Percentiles rank a stretch among this genome's conserved stretches.
These are phyloP conservation scores for Harpalus rufipes DNA, from an alignment of 2,888 invertebrate species.

Conservation along the genomic window DNA sequence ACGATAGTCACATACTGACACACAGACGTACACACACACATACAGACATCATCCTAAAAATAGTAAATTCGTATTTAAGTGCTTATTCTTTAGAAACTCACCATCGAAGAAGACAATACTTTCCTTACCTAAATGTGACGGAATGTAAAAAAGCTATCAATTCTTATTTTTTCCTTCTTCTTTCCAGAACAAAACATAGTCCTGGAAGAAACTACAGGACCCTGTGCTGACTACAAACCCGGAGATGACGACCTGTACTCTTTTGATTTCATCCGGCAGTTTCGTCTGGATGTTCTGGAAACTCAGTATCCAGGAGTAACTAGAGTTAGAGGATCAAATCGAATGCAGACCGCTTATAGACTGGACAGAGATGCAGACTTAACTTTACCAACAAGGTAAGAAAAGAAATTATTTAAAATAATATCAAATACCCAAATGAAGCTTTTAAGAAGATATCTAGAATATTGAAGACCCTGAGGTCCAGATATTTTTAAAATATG, in stretches of 20 bases:
- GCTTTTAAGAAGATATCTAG: too few species aligned
- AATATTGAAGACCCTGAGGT: too few species aligned
- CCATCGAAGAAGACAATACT: too few species aligned
- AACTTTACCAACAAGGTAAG: conserved; percentile 85
- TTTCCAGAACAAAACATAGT: conserved; percentile 69
- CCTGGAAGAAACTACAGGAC: conserved; percentile 74
- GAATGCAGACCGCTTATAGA: conserved; percentile 89
- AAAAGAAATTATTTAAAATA: not conserved
- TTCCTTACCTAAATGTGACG: too few species aligned
- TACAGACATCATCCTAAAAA: too few species aligned
- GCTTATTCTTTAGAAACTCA: too few species aligned
- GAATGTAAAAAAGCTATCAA: not conserved
- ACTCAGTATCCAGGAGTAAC: conserved; percentile 83
- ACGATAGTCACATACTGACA: too few species aligned
- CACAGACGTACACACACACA: too few species aligned
- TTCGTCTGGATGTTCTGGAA: conserved; percentile 83
- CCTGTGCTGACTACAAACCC: conserved; percentile 80
- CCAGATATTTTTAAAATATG: too few species aligned
- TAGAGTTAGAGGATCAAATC: conserved; percentile 86
- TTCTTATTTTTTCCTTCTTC: conserved; percentile 45
- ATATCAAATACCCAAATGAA: too few species aligned
- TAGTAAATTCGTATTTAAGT: too few species aligned
- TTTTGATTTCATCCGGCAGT: conserved; percentile 90
- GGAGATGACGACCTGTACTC: conserved; percentile 90
- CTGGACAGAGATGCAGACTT: conserved; percentile 86